A percentile compares a stretch with the other conserved stretches of the same genome.
Conservation (phyloP, 1,140 invertebrate species). For the Papilio helenus region DNA sequence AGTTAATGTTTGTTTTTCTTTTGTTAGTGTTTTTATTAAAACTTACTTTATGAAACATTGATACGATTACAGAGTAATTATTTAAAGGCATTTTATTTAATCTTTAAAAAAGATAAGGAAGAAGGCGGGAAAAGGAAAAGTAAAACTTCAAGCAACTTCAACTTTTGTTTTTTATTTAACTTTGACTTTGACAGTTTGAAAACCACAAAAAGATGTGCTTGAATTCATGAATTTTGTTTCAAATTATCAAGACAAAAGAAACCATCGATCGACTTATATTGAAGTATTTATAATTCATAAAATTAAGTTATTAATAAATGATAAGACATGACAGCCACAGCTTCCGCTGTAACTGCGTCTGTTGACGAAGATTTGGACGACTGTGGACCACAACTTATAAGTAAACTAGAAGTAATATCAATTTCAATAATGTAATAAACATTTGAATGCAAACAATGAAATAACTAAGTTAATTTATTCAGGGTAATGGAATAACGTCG, state of each 20-base stretch:
- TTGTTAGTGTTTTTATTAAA: too few species aligned
- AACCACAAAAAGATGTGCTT: not conserved
- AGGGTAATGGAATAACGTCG: slow-evolving; percentile 94
- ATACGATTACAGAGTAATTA: not conserved
- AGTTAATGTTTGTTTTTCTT: not conserved
- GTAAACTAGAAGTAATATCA: slow-evolving; percentile 84
- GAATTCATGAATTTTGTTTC: slow-evolving; percentile 38
- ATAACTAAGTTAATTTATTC: slow-evolving; percentile 37
- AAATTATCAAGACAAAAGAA: slow-evolving; percentile 7
- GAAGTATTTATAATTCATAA: not conserved
- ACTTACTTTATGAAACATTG: too few species aligned
- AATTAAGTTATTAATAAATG: slow-evolving; percentile 34
- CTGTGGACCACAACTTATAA: slow-evolving; percentile 84
- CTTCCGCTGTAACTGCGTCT: slow-evolving; percentile 74
- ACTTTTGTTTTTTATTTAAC: not conserved
- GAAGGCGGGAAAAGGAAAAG: not conserved
- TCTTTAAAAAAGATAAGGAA: not conserved
- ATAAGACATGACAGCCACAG: slow-evolving; percentile 68
- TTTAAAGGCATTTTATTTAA: not conserved
- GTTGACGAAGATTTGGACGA: slow-evolving; percentile 84
- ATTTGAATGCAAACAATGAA: not conserved
- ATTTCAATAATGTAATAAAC: not conserved
- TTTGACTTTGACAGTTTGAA: not conserved
- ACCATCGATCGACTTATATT: not conserved
- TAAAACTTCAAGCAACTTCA: not conserved